Evolutionary conservation across 2,888 invertebrate genomes (phyloP).

Genomic region (Folsomia manolachei): DNA sequence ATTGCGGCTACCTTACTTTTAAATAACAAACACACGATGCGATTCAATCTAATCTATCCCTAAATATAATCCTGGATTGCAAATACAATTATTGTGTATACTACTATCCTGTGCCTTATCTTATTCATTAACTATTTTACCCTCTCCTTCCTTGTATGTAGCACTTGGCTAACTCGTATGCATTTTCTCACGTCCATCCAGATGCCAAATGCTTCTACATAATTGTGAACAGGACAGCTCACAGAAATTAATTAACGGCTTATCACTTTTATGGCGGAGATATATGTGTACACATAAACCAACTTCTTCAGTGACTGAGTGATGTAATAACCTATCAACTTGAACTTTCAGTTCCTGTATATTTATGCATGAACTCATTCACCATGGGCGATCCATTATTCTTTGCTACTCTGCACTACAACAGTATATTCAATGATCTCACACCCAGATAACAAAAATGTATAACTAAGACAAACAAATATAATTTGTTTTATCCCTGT

Average conservation of each 20-base stretch:
- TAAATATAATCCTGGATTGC: neutral
- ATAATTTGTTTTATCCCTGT: neutral
- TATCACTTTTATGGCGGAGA: neutral
- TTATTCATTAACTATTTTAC: neutral
- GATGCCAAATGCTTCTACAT: too few species aligned
- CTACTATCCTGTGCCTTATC: neutral
- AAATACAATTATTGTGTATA: too few species aligned
- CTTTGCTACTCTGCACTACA: neutral
- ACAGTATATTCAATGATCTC: neutral
- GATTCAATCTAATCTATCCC: neutral
- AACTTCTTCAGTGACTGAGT: neutral
- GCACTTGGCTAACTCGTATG: too few species aligned
- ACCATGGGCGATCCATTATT: neutral
- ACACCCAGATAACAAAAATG: neutral
- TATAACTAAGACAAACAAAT: neutral
- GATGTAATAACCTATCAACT: slow-evolving; percentile 6
- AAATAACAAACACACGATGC: too few species aligned
- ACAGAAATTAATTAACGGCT: neutral
- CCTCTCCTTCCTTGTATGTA: too few species aligned
- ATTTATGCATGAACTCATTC: neutral
- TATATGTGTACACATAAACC: neutral
- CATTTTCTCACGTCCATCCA: too few species aligned
- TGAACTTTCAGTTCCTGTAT: slow-evolving; percentile 3
- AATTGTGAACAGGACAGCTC: too few species aligned
- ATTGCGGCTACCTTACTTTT: neutral